These are phyloP conservation scores for Lasius platythorax DNA, from an alignment of 2,888 invertebrate species.

Conservation along the genomic window DNA sequence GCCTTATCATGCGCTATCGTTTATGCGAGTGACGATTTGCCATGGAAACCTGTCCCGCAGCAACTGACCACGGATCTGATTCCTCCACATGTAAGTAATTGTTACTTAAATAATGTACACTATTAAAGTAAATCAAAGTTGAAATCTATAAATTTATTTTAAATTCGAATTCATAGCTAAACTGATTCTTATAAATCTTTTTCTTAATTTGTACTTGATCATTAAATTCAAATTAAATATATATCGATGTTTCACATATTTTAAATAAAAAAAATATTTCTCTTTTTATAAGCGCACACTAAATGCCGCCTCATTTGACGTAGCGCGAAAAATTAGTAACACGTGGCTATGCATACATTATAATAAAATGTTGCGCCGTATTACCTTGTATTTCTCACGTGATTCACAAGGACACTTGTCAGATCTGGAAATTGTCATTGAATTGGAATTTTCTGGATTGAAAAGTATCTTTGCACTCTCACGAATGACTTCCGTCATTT, in stretches of 20 bases:
- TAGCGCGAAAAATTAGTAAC: background rate
- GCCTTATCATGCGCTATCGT: slow-evolving; percentile 31
- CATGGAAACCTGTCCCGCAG: background rate
- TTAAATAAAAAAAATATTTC: background rate
- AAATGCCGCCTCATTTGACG: background rate
- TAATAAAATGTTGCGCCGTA: background rate
- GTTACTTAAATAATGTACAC: background rate
- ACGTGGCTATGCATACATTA: slow-evolving; percentile 17
- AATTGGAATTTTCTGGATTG: background rate
- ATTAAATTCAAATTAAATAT: background rate
- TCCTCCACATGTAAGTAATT: slow-evolving; percentile 34
- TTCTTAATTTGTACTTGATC: background rate
- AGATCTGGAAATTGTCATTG: background rate
- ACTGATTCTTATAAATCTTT: background rate
- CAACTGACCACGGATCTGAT: background rate
- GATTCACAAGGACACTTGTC: slow-evolving; percentile 17
- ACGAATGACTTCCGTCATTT: background rate
- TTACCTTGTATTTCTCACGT: background rate
- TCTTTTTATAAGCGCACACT: background rate
- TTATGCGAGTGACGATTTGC: slow-evolving; percentile 12
- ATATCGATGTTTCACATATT: background rate
- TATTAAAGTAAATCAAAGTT: background rate
- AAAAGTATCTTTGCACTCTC: background rate
- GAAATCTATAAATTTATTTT: background rate
- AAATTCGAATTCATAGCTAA: background rate